Base-by-base conservation (phyloP, 2,113 vertebrate genomes). In the Noctilio leporinus region DNA sequence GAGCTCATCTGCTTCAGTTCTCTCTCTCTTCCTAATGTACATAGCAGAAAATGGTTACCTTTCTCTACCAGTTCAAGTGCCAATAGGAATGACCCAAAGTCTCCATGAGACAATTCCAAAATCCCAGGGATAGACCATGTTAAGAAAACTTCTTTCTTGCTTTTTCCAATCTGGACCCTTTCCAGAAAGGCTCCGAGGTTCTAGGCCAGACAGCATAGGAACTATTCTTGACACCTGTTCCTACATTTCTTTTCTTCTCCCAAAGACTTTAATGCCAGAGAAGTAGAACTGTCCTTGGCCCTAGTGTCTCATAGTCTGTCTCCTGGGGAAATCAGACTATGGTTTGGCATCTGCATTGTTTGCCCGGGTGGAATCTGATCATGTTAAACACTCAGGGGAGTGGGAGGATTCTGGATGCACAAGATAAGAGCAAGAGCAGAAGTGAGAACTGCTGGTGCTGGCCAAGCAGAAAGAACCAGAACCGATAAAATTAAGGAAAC, bases 261-360 rank as follows among this genome's bases (percentile, higher is more conserved):
- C 38, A 80, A 77, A 95, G 62, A 11, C 53, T 38, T 1, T 7
- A 80, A 43, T 78, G 64, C 80, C 53, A 62, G 78, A 86, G 86
- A 57, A 38, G 40, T 6, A 49, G 16, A n/a, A 64, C 43, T 33
- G 45, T n/a, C n/a, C 53, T 53, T 40, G 87, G 10, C 40, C n/a
- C 78, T 45, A 1, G 24, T 2, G 33, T 7, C 20, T 80, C 38
- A 5, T 11, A 10, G 8, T 15, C 53, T 26, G 16, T 0, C 5
- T 55, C 20, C 2, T 14, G 0, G 26, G 30, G 11, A 33, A 17
- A 11, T 28, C 51, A 20, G 9, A 1, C 4, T 4, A 10, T 1
- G 45, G 55, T 20, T 33, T 62, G 43, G 16, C 72, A 4, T 5
- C 15, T 5, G 6, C 5, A 1, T 43, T 2, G 0, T 9, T 11